Base-by-base conservation (phyloP, 2,888 invertebrate genomes). In the Agrotis puta region DNA sequence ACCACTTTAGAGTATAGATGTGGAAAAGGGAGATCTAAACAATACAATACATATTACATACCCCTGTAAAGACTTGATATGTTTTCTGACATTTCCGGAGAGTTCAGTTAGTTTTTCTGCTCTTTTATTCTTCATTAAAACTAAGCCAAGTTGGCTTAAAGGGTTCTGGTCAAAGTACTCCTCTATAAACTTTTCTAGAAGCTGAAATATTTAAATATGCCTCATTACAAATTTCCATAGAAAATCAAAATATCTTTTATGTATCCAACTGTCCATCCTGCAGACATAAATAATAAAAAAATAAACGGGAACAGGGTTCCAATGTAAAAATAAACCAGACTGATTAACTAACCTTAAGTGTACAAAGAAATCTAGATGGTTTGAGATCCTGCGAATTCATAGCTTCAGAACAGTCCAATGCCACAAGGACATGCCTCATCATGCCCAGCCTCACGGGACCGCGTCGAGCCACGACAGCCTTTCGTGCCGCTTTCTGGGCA, bases 91-190 rank as follows among this genome's bases (percentile, higher is more conserved):
- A 91, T 98, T 98, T 85, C 99, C 99, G 76, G 98, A 98, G 50
- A 99, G 95, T 82, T 99, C 99, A 57, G 98, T 98, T 6, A 99
- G 94, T 94, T 98, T 98, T 89, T 99, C 99, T 2, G 99, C 99
- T 84, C 99, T 96, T 93, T 99, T 99, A 90, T 99, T 99, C 88
- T 98, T 98, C 89, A 99, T 98, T 14, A 97, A 96, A 79, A 99
- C 98, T 50, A 99, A 96, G 33, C 99, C 99, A 81, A 99, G 95
- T 93, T 99, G 99, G 90, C 99, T 99, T 66, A 99, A 98, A 14
- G 99, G 99, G 94, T 99, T 99, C 93, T 99, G 99, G 93, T 99
- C 99, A 93, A 99, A 99, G 91, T 98, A 99, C 92, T 99, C 99
- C 86, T 99, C 98, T 72, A 99, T 97, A 92, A 99, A 99, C 80